Conservation (phyloP, 2,888 invertebrate genomes). For the Drosophila hawaiiensis region DNA sequence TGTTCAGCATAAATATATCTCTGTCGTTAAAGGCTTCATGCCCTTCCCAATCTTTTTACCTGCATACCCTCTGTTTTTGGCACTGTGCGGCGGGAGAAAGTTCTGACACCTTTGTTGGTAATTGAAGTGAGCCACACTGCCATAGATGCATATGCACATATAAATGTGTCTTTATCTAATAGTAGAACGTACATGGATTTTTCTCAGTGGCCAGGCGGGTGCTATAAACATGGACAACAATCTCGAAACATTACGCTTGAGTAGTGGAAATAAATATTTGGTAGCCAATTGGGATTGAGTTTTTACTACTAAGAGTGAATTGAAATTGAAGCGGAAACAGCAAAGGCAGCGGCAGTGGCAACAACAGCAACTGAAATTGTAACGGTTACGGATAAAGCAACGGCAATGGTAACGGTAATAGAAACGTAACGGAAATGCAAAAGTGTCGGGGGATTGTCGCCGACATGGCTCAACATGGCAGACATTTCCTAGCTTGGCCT, state of each 20-base stretch:
- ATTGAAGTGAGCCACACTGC: slow-evolving; percentile 62
- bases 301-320: slow-evolving; percentile 62
- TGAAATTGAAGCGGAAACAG: slow-evolving; percentile 71
- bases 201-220: slow-evolving; percentile 55
- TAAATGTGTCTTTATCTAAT: slow-evolving; percentile 36
- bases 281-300: slow-evolving; percentile 76
- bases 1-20: not conserved
- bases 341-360: slow-evolving; percentile 17
- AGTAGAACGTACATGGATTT: slow-evolving; percentile 30
- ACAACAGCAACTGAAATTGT: slow-evolving; percentile 23
- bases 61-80: not conserved
- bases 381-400: slow-evolving; percentile 23
- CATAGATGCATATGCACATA: slow-evolving; percentile 12
- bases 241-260: slow-evolving; percentile 71
- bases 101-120: slow-evolving; percentile 51
- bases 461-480: slow-evolving; percentile 57
- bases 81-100: slow-evolving; percentile 6
- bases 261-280: slow-evolving; percentile 78
- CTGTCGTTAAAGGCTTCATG: not conserved
- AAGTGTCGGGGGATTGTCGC: slow-evolving; percentile 70
- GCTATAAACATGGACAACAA: slow-evolving; percentile 66
- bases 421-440: slow-evolving; percentile 44
- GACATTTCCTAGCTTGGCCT: slow-evolving; percentile 29
- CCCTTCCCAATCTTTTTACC: not conserved
- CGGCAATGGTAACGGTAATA: slow-evolving; percentile 20